These are phyloP conservation scores for Teleogryllus oceanicus DNA, from an alignment of 2,888 invertebrate genomes.

Conservation along the genomic window DNA sequence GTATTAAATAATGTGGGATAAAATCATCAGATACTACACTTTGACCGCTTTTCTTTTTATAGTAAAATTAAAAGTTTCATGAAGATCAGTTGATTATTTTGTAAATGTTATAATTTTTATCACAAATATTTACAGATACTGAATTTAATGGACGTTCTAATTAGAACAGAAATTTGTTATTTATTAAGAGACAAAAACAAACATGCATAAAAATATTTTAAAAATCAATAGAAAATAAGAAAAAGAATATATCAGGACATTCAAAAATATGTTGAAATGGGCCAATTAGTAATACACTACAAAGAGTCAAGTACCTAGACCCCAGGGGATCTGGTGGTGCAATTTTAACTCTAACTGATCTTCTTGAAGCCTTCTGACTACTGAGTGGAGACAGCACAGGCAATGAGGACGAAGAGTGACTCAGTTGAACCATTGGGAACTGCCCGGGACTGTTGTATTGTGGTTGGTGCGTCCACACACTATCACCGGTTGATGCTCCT, in stretches of 20 bases:
- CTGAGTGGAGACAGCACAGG: constrained; percentile 18
- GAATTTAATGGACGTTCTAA: background rate
- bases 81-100: background rate
- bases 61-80: background rate
- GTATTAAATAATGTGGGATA: too few relatives aligned
- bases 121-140: background rate
- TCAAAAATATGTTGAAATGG: background rate
- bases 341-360: constrained; percentile 18
- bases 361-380: constrained; percentile 18
- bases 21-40: too few relatives aligned
- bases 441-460: background rate
- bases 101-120: background rate
- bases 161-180: background rate
- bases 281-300: constrained; percentile 1
- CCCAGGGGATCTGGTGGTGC: constrained; percentile 10
- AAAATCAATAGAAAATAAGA: background rate
- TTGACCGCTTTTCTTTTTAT: too few relatives aligned
- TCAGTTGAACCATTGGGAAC: constrained; percentile 8
- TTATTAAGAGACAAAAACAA: background rate
- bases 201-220: background rate
- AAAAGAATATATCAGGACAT: background rate
- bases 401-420: constrained; percentile 2
- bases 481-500: background rate
- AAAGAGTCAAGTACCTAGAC: constrained; percentile 11
- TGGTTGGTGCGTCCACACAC: background rate